phyloP scores from a whole-genome alignment of 1,140 invertebrate species.

The Eufriesea mexicana region DNA sequence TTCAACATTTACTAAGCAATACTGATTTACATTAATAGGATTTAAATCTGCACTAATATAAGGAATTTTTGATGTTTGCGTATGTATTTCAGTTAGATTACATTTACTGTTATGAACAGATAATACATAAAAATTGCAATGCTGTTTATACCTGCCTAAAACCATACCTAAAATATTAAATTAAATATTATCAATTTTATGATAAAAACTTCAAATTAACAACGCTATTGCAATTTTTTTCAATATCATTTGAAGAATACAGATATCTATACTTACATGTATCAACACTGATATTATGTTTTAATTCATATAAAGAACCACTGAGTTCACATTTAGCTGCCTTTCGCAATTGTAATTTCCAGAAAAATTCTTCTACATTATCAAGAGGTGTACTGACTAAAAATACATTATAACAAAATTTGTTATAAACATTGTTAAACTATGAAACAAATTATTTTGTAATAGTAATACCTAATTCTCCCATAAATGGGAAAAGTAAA shows the following conservation, averaged over 20 bases:
- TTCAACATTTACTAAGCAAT: slow-evolving; percentile 70
- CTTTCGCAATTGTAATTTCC: slow-evolving; percentile 71
- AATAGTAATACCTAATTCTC: slow-evolving; percentile 70
- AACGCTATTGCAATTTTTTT: background rate
- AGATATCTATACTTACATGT: slow-evolving; percentile 62
- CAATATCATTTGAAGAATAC: background rate
- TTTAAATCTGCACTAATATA: slow-evolving; percentile 70
- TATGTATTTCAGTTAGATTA: slow-evolving; percentile 62
- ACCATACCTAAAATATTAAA: slow-evolving; percentile 62
- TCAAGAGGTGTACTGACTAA: slow-evolving; percentile 69
- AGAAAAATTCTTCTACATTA: slow-evolving; percentile 61
- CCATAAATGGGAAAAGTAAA: slow-evolving; percentile 76
- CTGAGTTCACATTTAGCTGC: slow-evolving; percentile 70
- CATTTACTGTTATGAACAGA: slow-evolving; percentile 57
- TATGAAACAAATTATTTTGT: slow-evolving; percentile 26
- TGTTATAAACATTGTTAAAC: slow-evolving; percentile 12
- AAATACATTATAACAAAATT: slow-evolving; percentile 33
- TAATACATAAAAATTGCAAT: slow-evolving; percentile 68
- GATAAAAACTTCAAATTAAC: background rate
- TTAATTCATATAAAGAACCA: slow-evolving; percentile 71
- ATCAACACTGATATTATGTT: slow-evolving; percentile 55
- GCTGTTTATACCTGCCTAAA: slow-evolving; percentile 69
- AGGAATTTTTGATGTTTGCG: slow-evolving; percentile 58
- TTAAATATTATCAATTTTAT: slow-evolving; percentile 25
- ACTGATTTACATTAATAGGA: slow-evolving; percentile 63